Percentiles rank a stretch among this genome's conserved stretches.
Conservation (phyloP, 2,113 vertebrate species). For the Atrichornis clamosus region DNA sequence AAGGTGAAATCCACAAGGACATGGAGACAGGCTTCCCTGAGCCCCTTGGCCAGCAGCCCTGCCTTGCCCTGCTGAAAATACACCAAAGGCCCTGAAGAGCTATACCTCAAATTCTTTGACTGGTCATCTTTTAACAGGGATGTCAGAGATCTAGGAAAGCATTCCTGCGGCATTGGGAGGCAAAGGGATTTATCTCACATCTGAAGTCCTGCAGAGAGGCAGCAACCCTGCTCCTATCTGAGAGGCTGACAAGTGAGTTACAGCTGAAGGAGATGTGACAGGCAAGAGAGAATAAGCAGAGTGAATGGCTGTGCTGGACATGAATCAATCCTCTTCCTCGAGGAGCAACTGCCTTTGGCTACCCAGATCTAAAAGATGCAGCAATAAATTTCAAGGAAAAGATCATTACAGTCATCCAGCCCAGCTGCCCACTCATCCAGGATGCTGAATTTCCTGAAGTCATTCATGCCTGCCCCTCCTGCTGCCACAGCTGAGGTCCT, state of each 20-base stretch:
- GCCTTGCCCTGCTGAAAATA: not conserved
- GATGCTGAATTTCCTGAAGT: conserved; percentile 10
- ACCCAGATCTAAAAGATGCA: not conserved
- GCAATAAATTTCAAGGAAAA: conserved; percentile 54
- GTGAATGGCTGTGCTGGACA: not conserved
- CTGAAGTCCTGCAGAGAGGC: conserved; percentile 42
- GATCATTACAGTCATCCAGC: conserved; percentile 25
- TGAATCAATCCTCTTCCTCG: not conserved
- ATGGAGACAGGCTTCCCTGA: accelerated
- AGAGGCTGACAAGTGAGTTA: conserved; percentile 11
- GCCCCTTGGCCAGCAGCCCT: not conserved
- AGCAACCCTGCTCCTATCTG: conserved; percentile 11
- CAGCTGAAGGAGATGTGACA: conserved; percentile 52
- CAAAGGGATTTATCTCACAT: conserved; percentile 51
- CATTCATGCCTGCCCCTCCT: not conserved
- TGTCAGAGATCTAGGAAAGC: conserved; percentile 27
- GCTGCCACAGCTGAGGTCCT: not conserved
- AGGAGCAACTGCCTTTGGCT: conserved; percentile 37
- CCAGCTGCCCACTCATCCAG: not conserved
- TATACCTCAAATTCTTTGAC: conserved; percentile 14
- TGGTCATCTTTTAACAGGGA: conserved; percentile 31
- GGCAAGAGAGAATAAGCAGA: conserved; percentile 1
- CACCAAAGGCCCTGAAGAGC: not conserved
- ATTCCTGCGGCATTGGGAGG: conserved; percentile 43
- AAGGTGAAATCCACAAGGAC: not conserved